Base-by-base conservation (phyloP, 2,113 vertebrate species). In the Syngnathus scovelli region DNA sequence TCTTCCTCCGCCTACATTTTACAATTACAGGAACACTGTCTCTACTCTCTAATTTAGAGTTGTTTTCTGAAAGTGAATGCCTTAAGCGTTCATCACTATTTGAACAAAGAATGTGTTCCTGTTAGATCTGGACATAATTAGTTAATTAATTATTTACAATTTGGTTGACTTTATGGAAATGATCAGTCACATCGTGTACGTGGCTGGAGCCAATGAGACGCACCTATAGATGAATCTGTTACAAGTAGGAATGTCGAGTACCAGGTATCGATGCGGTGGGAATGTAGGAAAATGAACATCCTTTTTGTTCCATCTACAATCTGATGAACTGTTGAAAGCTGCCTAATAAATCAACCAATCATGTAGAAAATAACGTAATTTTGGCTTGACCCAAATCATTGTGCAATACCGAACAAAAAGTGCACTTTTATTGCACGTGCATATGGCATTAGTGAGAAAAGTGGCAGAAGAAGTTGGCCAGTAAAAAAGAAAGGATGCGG, bases 381-480 rank as follows among this genome's bases (percentile, higher is more conserved):
- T 71, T 2, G 33, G 43, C 38, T 76, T 73, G 68, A 64, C 71
- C 70, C 36, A 15, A n/a, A 67, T 76, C 62, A 80, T 77, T 61
- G 64, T 69, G 51, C 68, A 70, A 64, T 69, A 68, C 68, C 80
- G 60, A 33, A 74, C 56, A 78, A 80, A 79, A 21, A 77, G 83
- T 67, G 67, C 74, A 66, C 54, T 64, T 36, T 64, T 70, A 59
- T 70, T 78, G 74, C 68, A 54, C 79, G 81, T 89, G 87, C 85
- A 73, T 64, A 76, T 78, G 81, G 71, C 58, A 78, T 89, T 86
- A 84, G 86, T 83, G 76, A 84, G 69, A 75, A 76, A 79, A 77
- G 78, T 75, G 64, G 78, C 77, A 62, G 75, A 77, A 73, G 84
- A 68, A 78, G 73, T 71, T 69, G 76, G 73, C 65, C 73, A 15